A percentile compares a stretch with the other conserved stretches of the same genome.
Conservation (phyloP, 2,113 vertebrate species). For the Pseudorhombus dupliciocellatus region DNA sequence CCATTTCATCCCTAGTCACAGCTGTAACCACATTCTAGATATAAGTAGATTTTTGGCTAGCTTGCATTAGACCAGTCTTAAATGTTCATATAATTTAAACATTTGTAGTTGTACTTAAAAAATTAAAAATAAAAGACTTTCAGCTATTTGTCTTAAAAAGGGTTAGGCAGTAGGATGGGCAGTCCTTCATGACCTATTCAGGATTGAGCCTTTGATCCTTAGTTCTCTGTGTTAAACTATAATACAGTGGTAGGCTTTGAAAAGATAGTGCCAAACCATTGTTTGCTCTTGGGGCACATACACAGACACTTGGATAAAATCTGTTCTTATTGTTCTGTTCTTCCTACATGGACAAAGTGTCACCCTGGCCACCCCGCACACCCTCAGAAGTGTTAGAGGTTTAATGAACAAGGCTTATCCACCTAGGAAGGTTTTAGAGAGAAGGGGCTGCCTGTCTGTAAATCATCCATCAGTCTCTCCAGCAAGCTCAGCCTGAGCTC, state of each 20-base stretch:
- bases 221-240: constrained; percentile 1
- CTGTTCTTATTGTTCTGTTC: constrained; percentile 21
- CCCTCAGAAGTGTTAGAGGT: constrained; percentile 41
- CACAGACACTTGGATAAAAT: constrained; percentile 15
- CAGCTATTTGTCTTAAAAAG: not conserved
- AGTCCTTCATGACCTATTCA: constrained; percentile 3
- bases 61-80: not conserved
- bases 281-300: constrained; percentile 9
- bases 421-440: constrained; percentile 48
- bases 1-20: too few species aligned
- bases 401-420: constrained; percentile 67
- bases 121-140: too few species aligned
- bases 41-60: too few species aligned
- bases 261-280: constrained; percentile 1
- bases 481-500: constrained; percentile 48
- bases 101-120: not conserved
- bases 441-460: constrained; percentile 55
- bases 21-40: too few species aligned
- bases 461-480: constrained; percentile 65
- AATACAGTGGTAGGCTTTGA: constrained; percentile 16
- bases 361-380: constrained; percentile 13
- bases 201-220: constrained; percentile 4
- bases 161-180: not conserved
- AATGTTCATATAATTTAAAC: not conserved
- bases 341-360: constrained; percentile 26